Conservation (phyloP, 2,888 invertebrate species). For the Chloromyia formosa region DNA sequence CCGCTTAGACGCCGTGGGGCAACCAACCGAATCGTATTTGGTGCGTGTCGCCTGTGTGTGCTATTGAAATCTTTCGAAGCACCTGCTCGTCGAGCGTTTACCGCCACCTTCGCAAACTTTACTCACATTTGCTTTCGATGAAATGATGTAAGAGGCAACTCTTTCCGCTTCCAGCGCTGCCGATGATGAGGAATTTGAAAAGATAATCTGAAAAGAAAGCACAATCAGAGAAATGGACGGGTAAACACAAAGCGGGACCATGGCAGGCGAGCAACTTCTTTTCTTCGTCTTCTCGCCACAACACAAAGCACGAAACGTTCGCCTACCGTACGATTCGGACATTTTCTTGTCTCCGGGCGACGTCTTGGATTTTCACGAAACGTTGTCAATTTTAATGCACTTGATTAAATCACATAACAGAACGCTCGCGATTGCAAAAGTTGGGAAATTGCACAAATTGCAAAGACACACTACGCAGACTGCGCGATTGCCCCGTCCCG, state of each 20-base stretch:
- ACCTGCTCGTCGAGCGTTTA: slow-evolving; percentile 11
- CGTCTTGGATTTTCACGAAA: background rate
- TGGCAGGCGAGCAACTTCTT: slow-evolving; percentile 34
- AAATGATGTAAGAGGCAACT: slow-evolving; percentile 85
- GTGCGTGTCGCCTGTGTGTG: slow-evolving; percentile 22
- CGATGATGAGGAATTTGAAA: slow-evolving; percentile 86
- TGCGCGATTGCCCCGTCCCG: slow-evolving; percentile 1
- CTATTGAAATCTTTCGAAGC: slow-evolving; percentile 26
- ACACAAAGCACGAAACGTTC: background rate
- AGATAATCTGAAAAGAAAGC: slow-evolving; percentile 74
- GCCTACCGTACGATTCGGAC: slow-evolving; percentile 53
- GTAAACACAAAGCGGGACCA: slow-evolving; percentile 20
- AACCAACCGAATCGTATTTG: slow-evolving; percentile 7
- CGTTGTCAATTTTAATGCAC: background rate
- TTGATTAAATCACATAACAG: slow-evolving; percentile 34
- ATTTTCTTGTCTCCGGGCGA: slow-evolving; percentile 43
- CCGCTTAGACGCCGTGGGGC: background rate
- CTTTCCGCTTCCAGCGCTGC: slow-evolving; percentile 85
- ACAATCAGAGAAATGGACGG: slow-evolving; percentile 28
- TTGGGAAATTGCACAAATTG: slow-evolving; percentile 7
- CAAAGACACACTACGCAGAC: background rate
- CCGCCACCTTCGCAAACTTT: slow-evolving; percentile 39
- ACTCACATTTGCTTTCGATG: slow-evolving; percentile 86
- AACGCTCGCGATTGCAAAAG: background rate
- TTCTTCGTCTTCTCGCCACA: background rate